Percentiles rank a stretch among this genome's conserved stretches.
phyloP scores from a whole-genome alignment of 2,888 invertebrate species.

The Drosophila longiperda region DNA sequence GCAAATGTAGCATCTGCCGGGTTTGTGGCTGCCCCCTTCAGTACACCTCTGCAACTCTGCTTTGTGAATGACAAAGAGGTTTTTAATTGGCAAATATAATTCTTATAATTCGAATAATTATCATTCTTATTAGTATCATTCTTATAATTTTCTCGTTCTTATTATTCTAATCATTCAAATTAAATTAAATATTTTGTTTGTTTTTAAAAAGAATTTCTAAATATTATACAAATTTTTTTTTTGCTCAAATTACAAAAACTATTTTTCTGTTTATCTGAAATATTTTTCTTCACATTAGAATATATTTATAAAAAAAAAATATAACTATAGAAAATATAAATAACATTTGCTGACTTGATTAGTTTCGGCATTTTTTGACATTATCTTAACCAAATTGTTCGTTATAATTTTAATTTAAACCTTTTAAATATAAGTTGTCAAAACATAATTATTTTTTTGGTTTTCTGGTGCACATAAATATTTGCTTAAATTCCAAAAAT shows the following conservation, averaged over 20 bases:
- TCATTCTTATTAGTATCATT: too few species aligned
- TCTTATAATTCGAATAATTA: too few species aligned
- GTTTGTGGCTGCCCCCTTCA: constrained; percentile 17
- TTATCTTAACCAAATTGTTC: background rate
- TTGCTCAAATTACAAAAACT: background rate
- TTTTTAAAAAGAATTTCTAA: background rate
- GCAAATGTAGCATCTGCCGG: constrained; percentile 26
- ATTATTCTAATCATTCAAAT: too few species aligned
- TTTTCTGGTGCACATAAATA: background rate
- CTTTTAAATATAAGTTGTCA: background rate
- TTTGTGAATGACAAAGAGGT: constrained; percentile 39
- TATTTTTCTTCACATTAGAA: background rate
- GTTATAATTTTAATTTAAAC: background rate
- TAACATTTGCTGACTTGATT: too few species aligned
- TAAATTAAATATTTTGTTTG: too few species aligned
- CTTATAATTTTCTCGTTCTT: too few species aligned
- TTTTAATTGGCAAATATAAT: constrained; percentile 39
- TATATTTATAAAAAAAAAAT: background rate
- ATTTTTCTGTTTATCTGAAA: background rate
- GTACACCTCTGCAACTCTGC: background rate
- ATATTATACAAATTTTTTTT: background rate
- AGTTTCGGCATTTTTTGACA: background rate
- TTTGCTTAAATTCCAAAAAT: background rate
- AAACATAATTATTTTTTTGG: background rate
- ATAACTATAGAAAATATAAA: background rate